A percentile compares a stretch with the other conserved stretches of the same genome.
Evolutionary conservation across 2,113 vertebrate species (phyloP).

Genomic region (Balaenoptera acutorostrata): DNA sequence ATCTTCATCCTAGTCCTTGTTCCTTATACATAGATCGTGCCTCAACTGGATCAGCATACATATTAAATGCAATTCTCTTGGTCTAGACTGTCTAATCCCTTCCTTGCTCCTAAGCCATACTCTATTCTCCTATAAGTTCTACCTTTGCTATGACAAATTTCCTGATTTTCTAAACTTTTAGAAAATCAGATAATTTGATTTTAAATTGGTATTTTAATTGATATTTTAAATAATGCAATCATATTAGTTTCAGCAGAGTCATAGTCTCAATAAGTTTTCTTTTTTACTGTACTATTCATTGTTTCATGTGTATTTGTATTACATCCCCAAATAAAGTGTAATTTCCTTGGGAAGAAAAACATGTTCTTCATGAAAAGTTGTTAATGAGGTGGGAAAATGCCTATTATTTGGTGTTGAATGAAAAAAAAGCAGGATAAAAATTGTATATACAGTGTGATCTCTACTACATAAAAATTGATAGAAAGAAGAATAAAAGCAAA

Average conservation of each 20-base stretch:
- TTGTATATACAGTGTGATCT: background rate
- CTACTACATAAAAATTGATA: background rate
- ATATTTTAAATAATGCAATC: background rate
- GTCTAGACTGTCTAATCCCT: background rate
- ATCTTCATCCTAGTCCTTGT: background rate
- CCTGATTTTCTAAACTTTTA: background rate
- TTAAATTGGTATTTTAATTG: background rate
- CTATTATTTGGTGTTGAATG: constrained; percentile 52
- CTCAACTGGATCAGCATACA: background rate
- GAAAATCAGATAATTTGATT: background rate
- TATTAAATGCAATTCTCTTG: background rate
- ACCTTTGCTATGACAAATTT: background rate
- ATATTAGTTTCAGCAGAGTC: background rate
- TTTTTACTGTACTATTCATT: background rate
- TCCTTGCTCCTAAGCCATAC: background rate
- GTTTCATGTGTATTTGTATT: background rate
- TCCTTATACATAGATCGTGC: background rate
- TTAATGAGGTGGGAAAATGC: constrained; percentile 44
- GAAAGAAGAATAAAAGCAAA: constrained; percentile 19
- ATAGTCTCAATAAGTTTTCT: background rate
- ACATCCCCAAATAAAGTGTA: background rate
- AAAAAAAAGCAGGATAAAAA: constrained; percentile 14
- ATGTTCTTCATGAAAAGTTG: background rate
- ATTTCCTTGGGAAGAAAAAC: constrained; percentile 31
- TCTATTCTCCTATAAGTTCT: background rate